Base-by-base conservation (phyloP, 2,888 invertebrate species). In the Spialia ferax region DNA sequence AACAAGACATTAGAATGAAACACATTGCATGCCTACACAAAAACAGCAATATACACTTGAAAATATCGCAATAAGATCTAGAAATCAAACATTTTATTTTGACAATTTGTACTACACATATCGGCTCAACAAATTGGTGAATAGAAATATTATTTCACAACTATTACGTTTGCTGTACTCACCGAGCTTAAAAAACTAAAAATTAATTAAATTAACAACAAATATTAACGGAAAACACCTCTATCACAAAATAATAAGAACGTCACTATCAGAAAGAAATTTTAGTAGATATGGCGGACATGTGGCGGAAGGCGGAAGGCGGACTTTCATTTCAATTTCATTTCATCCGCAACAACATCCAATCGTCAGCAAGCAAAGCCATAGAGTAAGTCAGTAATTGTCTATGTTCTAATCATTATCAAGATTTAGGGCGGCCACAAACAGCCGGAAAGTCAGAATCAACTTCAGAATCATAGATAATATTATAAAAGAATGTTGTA, bases 261-360 rank as follows among this genome's bases (percentile, higher is more conserved):
- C 87, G 90, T 90, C 93, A 91, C 87, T 88, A 80, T 85, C 6
- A 86, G 84, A 87, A 86, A 86, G 85, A 90, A 87, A 86, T 87
- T 89, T 87, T 86, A 86, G 84, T 84, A 90, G 88, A 82, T 89
- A 89, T 92, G 91, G 91, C 91, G 90, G 91, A 92, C 91, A 90
- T 92, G 91, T 91, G 89, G 89, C 87, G 88, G 84, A 77, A 76
- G 79, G 83, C 81, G 83, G 81, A 88, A 76, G 79, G 83, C 81
- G 83, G 81, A 88, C 91, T 91, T 91, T 89, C 89, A 87, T 88
- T 82, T 82, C 80, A 79, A 87, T 88, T 82, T 82, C 80, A 79
- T 84, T 85, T 85, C 81, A 76, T 80, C 81, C 69, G 63, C 69
- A 69, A 69, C 29, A 54, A 54, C 61, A 67, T 79, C 79, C 77